These are phyloP conservation scores for Nasonia vitripennis DNA, from an alignment of 1,140 invertebrate genomes.

Conservation along the genomic window DNA sequence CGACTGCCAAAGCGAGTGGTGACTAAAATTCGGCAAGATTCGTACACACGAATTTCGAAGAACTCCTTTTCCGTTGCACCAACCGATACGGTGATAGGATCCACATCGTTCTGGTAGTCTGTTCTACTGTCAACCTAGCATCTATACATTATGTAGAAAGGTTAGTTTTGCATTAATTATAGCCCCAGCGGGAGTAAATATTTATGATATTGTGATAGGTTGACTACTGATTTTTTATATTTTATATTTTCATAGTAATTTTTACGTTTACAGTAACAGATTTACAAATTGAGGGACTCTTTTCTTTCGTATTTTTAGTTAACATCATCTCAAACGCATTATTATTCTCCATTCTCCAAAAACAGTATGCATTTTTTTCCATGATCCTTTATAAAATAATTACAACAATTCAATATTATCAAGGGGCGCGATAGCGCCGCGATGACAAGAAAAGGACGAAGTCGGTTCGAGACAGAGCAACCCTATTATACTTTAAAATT, in stretches of 20 bases:
- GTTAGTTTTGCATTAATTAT: not conserved
- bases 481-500: too few relatives aligned
- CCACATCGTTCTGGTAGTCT: not conserved
- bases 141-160: not conserved
- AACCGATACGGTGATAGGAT: not conserved
- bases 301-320: too few relatives aligned
- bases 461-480: too few relatives aligned
- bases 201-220: not conserved
- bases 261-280: not conserved
- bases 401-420: too few relatives aligned
- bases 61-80: not conserved
- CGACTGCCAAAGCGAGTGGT: not conserved
- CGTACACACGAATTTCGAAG: not conserved
- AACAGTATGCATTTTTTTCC: too few relatives aligned
- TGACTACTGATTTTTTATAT: too few relatives aligned
- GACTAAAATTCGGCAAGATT: not conserved
- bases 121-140: not conserved
- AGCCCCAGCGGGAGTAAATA: not conserved
- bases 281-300: too few relatives aligned
- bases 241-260: not conserved
- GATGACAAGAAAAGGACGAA: too few relatives aligned
- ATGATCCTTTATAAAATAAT: too few relatives aligned
- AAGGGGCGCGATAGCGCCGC: too few relatives aligned
- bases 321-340: too few relatives aligned
- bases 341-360: too few relatives aligned